Evolutionary conservation across 2,113 vertebrate species (phyloP), one percentile per base, ranked within the genome.

Genomic region (Anas platyrhynchos): DNA sequence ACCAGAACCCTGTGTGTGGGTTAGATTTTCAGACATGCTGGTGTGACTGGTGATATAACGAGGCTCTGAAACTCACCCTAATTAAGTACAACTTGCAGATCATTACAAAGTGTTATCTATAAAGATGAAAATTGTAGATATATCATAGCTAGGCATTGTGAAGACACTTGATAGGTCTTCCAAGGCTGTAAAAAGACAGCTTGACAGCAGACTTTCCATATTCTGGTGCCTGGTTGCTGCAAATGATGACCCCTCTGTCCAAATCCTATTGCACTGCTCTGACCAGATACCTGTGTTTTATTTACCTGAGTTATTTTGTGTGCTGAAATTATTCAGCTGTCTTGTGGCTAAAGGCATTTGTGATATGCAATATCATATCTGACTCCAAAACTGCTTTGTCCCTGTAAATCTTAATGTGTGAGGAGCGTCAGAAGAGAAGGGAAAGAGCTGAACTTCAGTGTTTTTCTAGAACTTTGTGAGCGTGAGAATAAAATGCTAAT

Each of bases 31-130:
- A 92, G 76, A 31, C 0, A 0, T 7, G 26, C 62, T 66, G 52
- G 34, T 0, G 1, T 31, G 7, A 8, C 1, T 3, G 52, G 14
- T 27, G 18, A 20, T 22, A 76, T 29, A 38, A 17, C 2, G 7
- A 41, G 67, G 25, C 52, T 63, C 36, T 67, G 80, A 81, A 80
- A 79, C 15, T 72, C 4, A 67, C 58, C 54, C 12, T 11, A 29
- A 2, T 5, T n/a, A 44, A 82, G 67, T 76, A 86, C 20, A 80
- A 13, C 38, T 59, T 56, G 17, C 11, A 58, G 34, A 22, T 59
- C 6, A 6, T 7, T n/a, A 13, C 41, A 48, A 31, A 78, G 77
- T 32, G 36, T 13, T 83, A 27, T 31, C 41, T 38, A 3, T 9
- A 21, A 55, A 72, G 67, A 62, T 16, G 4, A 27, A 79, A 75